Percentiles rank a stretch among this genome's conserved stretches.
These are phyloP conservation scores for Trematomus bernacchii DNA, from an alignment of 2,797 vertebrate genomes.

Conservation along the genomic window DNA sequence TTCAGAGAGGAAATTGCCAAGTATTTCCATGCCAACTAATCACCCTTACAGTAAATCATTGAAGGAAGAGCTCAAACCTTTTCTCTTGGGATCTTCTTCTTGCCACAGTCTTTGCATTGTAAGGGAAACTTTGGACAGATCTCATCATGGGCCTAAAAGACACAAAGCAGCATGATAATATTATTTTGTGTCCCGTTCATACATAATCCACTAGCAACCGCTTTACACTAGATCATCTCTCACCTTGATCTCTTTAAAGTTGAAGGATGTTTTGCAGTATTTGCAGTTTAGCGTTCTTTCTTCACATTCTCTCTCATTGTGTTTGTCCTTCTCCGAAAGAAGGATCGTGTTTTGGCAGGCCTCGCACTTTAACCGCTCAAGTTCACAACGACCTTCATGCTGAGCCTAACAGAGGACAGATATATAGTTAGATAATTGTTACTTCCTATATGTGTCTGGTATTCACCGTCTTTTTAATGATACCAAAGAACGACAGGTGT, in stretches of 20 bases:
- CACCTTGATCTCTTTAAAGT: conserved; percentile 87
- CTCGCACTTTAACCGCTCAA: conserved; percentile 82
- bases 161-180: neutral
- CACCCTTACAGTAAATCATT: too few relatives aligned
- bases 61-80: conserved; percentile 83
- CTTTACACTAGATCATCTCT: neutral
- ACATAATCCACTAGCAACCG: neutral
- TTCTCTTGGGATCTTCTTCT: conserved; percentile 93
- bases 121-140: conserved; percentile 93
- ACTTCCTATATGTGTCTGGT: neutral
- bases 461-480: neutral
- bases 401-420: conserved; percentile 68
- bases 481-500: neutral
- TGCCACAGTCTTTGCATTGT: conserved; percentile 94
- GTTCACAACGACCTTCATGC: conserved; percentile 87
- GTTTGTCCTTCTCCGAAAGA: conserved; percentile 83
- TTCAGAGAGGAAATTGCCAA: neutral
- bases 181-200: neutral
- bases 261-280: conserved; percentile 88
- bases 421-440: neutral
- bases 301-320: conserved; percentile 88
- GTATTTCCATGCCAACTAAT: too few relatives aligned
- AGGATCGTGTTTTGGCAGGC: conserved; percentile 84
- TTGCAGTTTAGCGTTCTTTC: conserved; percentile 88
- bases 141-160: conserved; percentile 91